Conservation (phyloP, 2,888 invertebrate genomes). For the Silvanus unidentatus region DNA sequence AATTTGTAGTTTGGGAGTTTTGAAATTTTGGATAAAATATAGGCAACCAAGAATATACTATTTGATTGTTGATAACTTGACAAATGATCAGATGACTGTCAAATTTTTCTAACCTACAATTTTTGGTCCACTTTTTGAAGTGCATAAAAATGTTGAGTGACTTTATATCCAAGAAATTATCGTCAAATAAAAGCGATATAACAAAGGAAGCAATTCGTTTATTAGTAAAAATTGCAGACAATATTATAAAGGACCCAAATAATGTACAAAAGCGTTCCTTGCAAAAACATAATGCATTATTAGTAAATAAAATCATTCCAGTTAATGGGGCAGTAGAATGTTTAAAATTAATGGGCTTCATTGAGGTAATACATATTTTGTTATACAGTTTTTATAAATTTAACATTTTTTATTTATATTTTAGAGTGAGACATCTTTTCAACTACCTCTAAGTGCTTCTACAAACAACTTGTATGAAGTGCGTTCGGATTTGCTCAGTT, state of each 20-base stretch:
- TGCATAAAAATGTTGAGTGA: too few relatives aligned
- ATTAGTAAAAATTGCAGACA: slow-evolving; percentile 36
- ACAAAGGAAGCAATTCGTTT: slow-evolving; percentile 22
- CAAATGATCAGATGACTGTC: too few relatives aligned
- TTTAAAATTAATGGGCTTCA: slow-evolving; percentile 37
- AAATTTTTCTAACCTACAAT: too few relatives aligned
- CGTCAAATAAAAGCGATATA: too few relatives aligned
- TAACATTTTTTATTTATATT: slow-evolving; percentile 8
- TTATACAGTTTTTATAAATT: slow-evolving; percentile 3
- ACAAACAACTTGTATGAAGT: slow-evolving; percentile 17
- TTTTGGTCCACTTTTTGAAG: too few relatives aligned
- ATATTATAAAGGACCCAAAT: slow-evolving; percentile 33
- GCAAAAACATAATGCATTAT: slow-evolving; percentile 32
- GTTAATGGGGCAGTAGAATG: slow-evolving; percentile 32
- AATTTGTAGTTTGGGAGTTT: too few relatives aligned
- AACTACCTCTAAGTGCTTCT: slow-evolving; percentile 16
- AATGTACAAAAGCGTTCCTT: slow-evolving; percentile 32
- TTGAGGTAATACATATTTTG: too few relatives aligned
- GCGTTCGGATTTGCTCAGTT: slow-evolving; percentile 16
- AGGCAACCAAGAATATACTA: too few relatives aligned
- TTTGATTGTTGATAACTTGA: too few relatives aligned
- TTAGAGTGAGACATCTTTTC: slow-evolving; percentile 22
- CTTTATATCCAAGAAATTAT: too few relatives aligned
- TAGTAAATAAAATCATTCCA: slow-evolving; percentile 30
- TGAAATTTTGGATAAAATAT: too few relatives aligned